Evolutionary conservation across 2,797 vertebrate genomes (phyloP).

Genomic region (Esox masquinongy): DNA sequence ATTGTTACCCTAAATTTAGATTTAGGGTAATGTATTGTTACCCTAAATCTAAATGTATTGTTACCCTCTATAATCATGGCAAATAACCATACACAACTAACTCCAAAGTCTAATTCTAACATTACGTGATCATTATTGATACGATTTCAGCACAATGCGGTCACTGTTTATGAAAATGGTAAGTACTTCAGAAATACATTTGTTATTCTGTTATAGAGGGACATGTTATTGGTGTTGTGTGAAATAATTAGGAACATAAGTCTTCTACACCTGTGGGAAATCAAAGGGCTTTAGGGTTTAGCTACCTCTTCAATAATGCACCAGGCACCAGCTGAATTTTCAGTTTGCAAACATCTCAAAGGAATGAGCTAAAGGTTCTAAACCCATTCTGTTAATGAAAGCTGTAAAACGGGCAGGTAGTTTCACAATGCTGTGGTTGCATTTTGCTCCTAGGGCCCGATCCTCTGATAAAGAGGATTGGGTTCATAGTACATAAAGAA

Average conservation of each 20-base stretch:
- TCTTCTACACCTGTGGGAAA: conserved; percentile 44
- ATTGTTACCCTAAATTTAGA: neutral
- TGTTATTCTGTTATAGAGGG: conserved; percentile 30
- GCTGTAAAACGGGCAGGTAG: conserved; percentile 21
- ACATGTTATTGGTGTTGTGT: conserved; percentile 19
- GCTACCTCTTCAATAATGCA: conserved; percentile 61
- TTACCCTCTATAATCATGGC: neutral
- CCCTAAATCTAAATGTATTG: no score
- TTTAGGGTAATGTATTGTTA: no score
- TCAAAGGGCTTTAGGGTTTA: conserved; percentile 35
- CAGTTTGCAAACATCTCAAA: conserved; percentile 39
- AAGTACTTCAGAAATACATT: conserved; percentile 14
- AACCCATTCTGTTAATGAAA: conserved; percentile 29
- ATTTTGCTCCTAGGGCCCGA: conserved; percentile 22
- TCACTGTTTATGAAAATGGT: conserved; percentile 6
- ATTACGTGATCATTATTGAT: neutral
- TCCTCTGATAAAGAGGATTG: neutral
- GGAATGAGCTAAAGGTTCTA: conserved; percentile 22
- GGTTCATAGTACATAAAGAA: neutral
- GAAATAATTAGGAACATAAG: conserved; percentile 46
- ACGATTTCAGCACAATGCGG: conserved; percentile 14
- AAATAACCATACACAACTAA: neutral
- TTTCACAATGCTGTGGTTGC: conserved; percentile 10
- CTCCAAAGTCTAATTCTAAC: neutral
- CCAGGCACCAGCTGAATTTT: conserved; percentile 51